These are phyloP conservation scores for Dendropsophus ebraccatus DNA, from an alignment of 2,113 vertebrate species.

Conservation along the genomic window DNA sequence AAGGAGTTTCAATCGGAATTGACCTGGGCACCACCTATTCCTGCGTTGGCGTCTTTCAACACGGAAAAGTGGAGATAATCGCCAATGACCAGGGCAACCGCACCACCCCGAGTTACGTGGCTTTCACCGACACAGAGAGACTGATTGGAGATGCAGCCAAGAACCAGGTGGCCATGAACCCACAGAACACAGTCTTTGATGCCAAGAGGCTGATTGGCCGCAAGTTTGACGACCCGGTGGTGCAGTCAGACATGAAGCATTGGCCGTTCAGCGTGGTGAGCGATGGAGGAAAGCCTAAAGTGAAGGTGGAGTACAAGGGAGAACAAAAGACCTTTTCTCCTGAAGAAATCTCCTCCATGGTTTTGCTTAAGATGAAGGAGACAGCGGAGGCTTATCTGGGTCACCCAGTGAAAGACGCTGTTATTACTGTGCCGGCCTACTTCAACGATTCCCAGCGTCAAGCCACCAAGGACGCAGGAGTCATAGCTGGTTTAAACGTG, in stretches of 20 bases:
- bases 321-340: slow-evolving; percentile 58
- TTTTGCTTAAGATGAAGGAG: too few species aligned
- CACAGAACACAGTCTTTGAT: neutral
- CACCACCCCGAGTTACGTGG: too few species aligned
- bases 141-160: too few species aligned
- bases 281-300: slow-evolving; percentile 59
- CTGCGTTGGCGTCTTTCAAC: neutral
- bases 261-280: slow-evolving; percentile 37
- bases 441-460: too few species aligned
- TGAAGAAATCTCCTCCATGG: slow-evolving; percentile 69
- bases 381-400: neutral
- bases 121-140: too few species aligned
- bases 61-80: slow-evolving; percentile 5
- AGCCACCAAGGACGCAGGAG: slow-evolving; percentile 9
- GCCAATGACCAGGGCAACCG: neutral
- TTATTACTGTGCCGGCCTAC: neutral
- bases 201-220: slow-evolving; percentile 51
- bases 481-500: slow-evolving; percentile 76
- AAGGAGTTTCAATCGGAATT: neutral
- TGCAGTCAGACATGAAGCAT: slow-evolving; percentile 35
- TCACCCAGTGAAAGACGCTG: neutral
- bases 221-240: slow-evolving; percentile 44
- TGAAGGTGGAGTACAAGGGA: slow-evolving; percentile 61
- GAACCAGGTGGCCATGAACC: slow-evolving; percentile 18
- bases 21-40: too few species aligned